These are phyloP conservation scores for Phallusia fumigata DNA, from an alignment of 23 tunicate species.

Conservation along the genomic window DNA sequence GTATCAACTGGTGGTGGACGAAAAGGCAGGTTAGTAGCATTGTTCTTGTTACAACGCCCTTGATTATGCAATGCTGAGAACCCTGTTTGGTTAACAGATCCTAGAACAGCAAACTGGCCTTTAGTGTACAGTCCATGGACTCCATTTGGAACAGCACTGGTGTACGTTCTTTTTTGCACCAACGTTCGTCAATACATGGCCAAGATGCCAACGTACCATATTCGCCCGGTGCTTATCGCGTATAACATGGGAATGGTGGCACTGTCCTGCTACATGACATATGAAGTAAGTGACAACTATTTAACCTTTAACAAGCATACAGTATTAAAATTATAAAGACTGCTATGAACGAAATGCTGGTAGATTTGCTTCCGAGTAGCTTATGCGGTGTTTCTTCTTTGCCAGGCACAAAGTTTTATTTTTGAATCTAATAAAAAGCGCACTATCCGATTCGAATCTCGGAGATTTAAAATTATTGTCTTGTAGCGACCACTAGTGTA, in stretches of 20 bases:
- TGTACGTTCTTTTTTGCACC: conserved; percentile 32
- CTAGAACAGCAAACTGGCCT: conserved; percentile 59
- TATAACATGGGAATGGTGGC: conserved; percentile 68
- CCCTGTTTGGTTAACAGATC: conserved; percentile 29
- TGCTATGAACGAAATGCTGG: neutral
- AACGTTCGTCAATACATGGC: conserved; percentile 37
- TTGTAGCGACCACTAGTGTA: too few relatives aligned
- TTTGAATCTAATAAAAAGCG: neutral
- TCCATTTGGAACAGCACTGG: conserved; percentile 25
- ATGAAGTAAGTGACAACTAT: conserved; percentile 45
- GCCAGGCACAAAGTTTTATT: too few relatives aligned
- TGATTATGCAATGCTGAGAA: neutral
- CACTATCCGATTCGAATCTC: neutral
- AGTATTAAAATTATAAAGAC: neutral
- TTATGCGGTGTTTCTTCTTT: too few relatives aligned
- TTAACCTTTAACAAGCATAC: too few relatives aligned
- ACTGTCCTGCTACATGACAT: conserved; percentile 62
- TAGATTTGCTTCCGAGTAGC: neutral
- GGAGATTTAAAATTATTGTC: too few relatives aligned
- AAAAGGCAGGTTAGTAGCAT: neutral
- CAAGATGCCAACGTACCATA: conserved; percentile 29
- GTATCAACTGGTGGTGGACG: neutral
- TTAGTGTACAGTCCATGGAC: conserved; percentile 59
- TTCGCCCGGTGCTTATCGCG: conserved; percentile 30
- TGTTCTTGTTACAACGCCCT: neutral